Conservation (phyloP, 2,113 vertebrate genomes). For the Chaetodon auriga region DNA sequence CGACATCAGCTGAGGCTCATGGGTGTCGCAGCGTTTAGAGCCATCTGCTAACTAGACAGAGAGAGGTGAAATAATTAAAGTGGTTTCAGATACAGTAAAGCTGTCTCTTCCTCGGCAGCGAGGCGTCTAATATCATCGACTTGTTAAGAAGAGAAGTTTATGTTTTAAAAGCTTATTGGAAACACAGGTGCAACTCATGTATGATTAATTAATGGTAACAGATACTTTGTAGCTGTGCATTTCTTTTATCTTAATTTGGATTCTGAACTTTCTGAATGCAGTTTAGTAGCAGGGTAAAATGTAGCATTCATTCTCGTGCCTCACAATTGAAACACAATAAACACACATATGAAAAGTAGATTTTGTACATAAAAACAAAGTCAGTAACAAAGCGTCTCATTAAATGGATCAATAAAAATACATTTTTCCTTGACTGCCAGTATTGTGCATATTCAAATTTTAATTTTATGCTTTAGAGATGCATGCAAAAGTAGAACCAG, state of each 20-base stretch:
- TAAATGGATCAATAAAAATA: too few relatives aligned
- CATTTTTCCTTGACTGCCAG: too few relatives aligned
- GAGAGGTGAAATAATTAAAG: constrained; percentile 6
- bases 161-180: not conserved
- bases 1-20: constrained; percentile 29
- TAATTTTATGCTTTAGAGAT: not conserved
- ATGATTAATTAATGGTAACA: not conserved
- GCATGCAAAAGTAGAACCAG: not conserved
- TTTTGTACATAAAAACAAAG: too few relatives aligned
- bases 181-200: constrained; percentile 12
- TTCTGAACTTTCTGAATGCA: not conserved
- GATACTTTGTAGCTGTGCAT: not conserved
- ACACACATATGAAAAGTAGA: not conserved
- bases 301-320: not conserved
- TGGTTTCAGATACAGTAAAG: constrained; percentile 19
- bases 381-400: too few relatives aligned
- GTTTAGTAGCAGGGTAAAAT: not conserved
- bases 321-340: not conserved
- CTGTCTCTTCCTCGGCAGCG: constrained; percentile 9
- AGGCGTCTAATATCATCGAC: not conserved
- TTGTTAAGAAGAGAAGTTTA: not conserved
- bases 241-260: not conserved
- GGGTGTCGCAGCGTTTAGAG: constrained; percentile 3
- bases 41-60: constrained; percentile 43
- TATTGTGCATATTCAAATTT: too few relatives aligned